Evolutionary conservation across 2,797 vertebrate genomes (phyloP).

Genomic region (Pampus argenteus): DNA sequence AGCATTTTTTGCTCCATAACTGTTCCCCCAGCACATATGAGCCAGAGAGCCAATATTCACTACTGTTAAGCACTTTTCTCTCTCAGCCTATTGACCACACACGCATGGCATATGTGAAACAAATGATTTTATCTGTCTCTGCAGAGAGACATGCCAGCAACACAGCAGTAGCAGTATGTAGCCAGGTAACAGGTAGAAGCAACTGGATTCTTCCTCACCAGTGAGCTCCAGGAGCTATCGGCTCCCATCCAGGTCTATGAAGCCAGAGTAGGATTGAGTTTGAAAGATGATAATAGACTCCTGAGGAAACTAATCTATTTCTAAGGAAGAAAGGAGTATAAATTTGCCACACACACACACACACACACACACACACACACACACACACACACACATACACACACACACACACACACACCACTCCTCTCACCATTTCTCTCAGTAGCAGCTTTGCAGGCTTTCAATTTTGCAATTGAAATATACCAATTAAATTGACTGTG

Average conservation of each 20-base stretch:
- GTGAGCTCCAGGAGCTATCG: slow-evolving; percentile 63
- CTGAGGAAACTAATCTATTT: slow-evolving; percentile 77
- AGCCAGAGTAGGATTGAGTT: slow-evolving; percentile 70
- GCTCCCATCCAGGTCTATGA: slow-evolving; percentile 60
- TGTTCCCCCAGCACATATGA: neutral
- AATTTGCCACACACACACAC: slow-evolving; percentile 42
- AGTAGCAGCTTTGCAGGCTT: slow-evolving; percentile 41
- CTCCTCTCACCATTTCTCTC: slow-evolving; percentile 39
- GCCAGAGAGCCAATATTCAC: slow-evolving; percentile 23
- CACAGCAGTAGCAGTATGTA: slow-evolving; percentile 23
- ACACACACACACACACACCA: no score
- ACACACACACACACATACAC: no score
- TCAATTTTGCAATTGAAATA: slow-evolving; percentile 59
- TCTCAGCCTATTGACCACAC: slow-evolving; percentile 45
- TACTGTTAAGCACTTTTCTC: slow-evolving; percentile 30
- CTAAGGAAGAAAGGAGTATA: slow-evolving; percentile 66
- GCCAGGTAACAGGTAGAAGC: slow-evolving; percentile 52
- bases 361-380: no score
- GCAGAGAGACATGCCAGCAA: slow-evolving; percentile 37
- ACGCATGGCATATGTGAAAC: slow-evolving; percentile 52
- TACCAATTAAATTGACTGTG: slow-evolving; percentile 55
- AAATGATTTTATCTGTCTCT: slow-evolving; percentile 53
- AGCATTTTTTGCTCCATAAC: slow-evolving; percentile 3
- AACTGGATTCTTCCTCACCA: slow-evolving; percentile 60
- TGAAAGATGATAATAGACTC: slow-evolving; percentile 80